A percentile compares a stretch with the other conserved stretches of the same genome.
Evolutionary conservation across 2,797 vertebrate genomes (phyloP).

Genomic region (Sebastiscus albofasciatus): DNA sequence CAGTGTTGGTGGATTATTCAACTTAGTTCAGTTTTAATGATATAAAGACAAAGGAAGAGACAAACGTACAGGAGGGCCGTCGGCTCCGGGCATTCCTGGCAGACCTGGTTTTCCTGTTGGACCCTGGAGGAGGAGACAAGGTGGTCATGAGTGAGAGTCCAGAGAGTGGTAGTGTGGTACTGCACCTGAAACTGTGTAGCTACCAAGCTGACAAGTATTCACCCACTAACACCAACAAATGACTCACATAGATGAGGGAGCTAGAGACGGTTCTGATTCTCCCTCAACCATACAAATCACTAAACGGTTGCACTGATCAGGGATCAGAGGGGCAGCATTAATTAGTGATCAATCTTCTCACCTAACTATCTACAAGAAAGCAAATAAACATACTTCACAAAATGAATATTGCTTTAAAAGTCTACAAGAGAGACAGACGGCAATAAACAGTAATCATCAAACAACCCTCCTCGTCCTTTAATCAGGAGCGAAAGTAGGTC

Average conservation of each 20-base stretch:
- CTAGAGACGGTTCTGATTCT: not conserved
- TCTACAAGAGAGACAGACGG: not conserved
- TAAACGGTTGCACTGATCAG: not conserved
- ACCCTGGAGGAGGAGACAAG: slow-evolving; percentile 78
- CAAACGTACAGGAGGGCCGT: slow-evolving; percentile 89
- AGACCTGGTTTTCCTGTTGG: slow-evolving; percentile 92
- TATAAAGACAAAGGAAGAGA: fast-evolving
- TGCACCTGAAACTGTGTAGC: not conserved
- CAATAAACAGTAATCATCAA: not conserved
- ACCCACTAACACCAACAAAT: not conserved
- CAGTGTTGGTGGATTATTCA: not conserved
- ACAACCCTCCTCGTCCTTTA: not conserved
- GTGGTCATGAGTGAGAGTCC: not conserved
- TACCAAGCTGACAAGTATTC: not conserved
- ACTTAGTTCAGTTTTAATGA: not conserved
- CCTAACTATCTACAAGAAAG: not conserved
- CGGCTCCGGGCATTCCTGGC: slow-evolving; percentile 92
- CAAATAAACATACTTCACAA: not conserved
- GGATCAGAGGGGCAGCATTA: not conserved
- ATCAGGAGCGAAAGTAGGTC: not conserved
- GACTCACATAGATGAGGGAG: not conserved
- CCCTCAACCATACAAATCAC: not conserved
- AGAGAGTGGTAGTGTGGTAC: not conserved
- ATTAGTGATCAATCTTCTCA: not conserved
- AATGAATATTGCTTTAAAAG: not conserved